Percentiles rank a stretch among this genome's conserved stretches.
phyloP scores from a whole-genome alignment of 2,113 vertebrate species.

The Callopanchax toddi region DNA sequence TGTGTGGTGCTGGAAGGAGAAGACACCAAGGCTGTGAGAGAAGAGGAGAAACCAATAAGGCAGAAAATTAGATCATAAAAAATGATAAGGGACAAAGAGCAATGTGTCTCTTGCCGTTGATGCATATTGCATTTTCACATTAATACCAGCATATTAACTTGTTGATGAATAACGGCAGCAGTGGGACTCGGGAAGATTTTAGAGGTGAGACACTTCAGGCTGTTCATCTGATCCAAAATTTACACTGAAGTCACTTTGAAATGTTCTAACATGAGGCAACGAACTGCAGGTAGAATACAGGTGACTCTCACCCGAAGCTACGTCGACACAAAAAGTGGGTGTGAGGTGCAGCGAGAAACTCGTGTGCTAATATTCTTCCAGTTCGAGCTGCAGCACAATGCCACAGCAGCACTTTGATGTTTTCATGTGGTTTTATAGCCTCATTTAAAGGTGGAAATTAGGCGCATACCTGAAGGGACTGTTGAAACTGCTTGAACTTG shows the following conservation, averaged over 20 bases:
- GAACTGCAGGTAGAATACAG: too few relatives aligned
- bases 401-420: slow-evolving; percentile 25
- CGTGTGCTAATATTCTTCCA: slow-evolving; percentile 16
- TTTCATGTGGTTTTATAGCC: slow-evolving; percentile 30
- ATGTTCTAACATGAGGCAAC: background rate
- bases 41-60: slow-evolving; percentile 68
- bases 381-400: slow-evolving; percentile 23
- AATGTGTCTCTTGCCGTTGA: slow-evolving; percentile 56
- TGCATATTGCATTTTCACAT: slow-evolving; percentile 55
- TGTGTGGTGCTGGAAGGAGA: slow-evolving; percentile 24
- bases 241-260: background rate
- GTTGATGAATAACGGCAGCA: slow-evolving; percentile 46
- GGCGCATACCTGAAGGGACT: slow-evolving; percentile 37
- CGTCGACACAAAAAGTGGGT: background rate
- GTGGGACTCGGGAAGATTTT: slow-evolving; percentile 17
- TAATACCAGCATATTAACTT: slow-evolving; percentile 49
- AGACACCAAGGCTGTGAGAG: slow-evolving; percentile 27
- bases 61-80: slow-evolving; percentile 72
- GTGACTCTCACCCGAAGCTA: background rate
- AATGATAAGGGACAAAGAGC: slow-evolving; percentile 62
- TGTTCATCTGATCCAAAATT: slow-evolving; percentile 11
- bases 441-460: slow-evolving; percentile 44
- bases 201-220: slow-evolving; percentile 17
- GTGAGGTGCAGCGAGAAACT: too few relatives aligned
- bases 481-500: slow-evolving; percentile 37